Evolutionary conservation across 2,888 invertebrate species (phyloP), one percentile per base, ranked within the genome.

Genomic region (Operophtera brumata): DNA sequence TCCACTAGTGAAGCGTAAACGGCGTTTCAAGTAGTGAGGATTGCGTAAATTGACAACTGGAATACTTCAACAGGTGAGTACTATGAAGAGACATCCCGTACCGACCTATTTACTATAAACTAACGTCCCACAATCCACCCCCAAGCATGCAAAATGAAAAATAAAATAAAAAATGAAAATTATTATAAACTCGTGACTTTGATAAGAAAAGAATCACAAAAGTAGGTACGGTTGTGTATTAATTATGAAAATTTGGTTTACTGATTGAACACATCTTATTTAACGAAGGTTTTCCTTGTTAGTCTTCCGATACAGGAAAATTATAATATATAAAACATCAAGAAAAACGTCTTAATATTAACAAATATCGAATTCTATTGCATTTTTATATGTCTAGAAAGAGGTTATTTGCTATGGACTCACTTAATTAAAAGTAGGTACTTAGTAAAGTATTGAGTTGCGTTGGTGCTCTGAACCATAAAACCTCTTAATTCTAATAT

Each of bases 11-110:
- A 76, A 77, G 78, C 81, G 73, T 70, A 71, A 54, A 71, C 68
- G 58, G 73, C 80, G 82, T 82, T 87, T 82, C 86, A 81, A 82
- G 76, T 80, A 78, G 82, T 78, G 77, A 84, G 89, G 90, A 90
- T 88, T 89, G 75, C 78, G 80, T 78, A 76, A 76, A 76, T 70
- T 70, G 70, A 66, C 56, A 59, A 61, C 72, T 70, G 81, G 77
- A 80, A 73, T 67, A 73, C 73, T 65, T 63, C 62, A 61, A 71
- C 70, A 77, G 76, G 78, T 77, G 66, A 77, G 78, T 73, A 61
- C 40, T 40, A 20, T 20, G 1, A 26, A 45, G 3, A 36, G 8
- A 12, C 35, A 26, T 35, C 25, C 11, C 8, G 11, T 20, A 10
- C n/a, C n/a, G 7, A 14, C n/a, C 20, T 13, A 30, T 2, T 30